A percentile compares a stretch with the other conserved stretches of the same genome.
phyloP scores from a whole-genome alignment of 2,113 vertebrate genomes.

The Nymphicus hollandicus region DNA sequence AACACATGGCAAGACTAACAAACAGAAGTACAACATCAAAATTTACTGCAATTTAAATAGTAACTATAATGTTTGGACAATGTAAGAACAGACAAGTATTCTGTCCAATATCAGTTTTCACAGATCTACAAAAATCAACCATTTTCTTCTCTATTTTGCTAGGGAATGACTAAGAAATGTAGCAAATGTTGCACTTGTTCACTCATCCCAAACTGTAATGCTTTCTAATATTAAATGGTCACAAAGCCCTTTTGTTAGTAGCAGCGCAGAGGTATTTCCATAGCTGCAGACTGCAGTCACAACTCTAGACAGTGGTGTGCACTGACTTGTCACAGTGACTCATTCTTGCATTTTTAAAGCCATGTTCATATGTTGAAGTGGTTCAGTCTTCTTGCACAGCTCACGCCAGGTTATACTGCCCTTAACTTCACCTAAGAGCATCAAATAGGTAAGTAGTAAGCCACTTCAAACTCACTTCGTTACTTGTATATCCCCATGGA shows the following conservation, averaged over 20 bases:
- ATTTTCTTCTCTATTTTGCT: background rate
- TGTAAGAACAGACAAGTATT: background rate
- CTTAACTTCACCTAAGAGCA: background rate
- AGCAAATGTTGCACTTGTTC: background rate
- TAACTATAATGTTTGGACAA: background rate
- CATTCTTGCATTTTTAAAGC: background rate
- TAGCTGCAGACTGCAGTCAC: background rate
- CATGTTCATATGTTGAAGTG: background rate
- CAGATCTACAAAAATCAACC: background rate
- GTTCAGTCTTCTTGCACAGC: background rate
- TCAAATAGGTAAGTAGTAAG: background rate
- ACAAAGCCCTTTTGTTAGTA: background rate
- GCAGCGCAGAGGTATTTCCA: background rate
- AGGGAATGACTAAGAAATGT: background rate
- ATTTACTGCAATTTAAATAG: background rate
- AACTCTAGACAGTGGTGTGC: background rate
- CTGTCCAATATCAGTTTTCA: background rate
- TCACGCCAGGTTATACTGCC: background rate
- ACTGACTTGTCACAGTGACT: background rate
- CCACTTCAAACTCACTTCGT: accelerated
- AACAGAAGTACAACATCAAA: background rate
- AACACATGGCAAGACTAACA: background rate
- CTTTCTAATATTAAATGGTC: background rate
- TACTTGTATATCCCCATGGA: background rate
- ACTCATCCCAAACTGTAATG: background rate